phyloP scores from a whole-genome alignment of 2,113 vertebrate genomes.

The Ptyas mucosa region DNA sequence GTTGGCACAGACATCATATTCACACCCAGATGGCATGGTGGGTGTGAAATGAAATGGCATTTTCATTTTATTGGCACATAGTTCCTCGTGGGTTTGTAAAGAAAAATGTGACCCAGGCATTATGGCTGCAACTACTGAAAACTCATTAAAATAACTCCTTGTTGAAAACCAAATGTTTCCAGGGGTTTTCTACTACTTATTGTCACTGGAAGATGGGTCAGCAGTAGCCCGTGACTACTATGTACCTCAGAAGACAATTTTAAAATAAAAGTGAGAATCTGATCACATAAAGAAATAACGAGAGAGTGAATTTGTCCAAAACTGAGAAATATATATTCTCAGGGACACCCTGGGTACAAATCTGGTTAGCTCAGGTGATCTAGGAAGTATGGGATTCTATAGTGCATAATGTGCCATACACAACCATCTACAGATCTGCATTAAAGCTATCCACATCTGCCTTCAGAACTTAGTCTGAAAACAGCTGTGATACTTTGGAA shows the following conservation, averaged over 20 bases:
- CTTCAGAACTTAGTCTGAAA: not conserved
- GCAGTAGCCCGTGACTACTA: not conserved
- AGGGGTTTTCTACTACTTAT: not conserved
- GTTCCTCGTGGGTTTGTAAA: slow-evolving; percentile 64
- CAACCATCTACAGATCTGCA: not conserved
- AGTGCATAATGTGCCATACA: not conserved
- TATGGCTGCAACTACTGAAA: slow-evolving; percentile 46
- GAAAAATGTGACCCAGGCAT: slow-evolving; percentile 49
- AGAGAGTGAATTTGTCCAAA: not conserved
- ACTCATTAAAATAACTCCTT: slow-evolving; percentile 23
- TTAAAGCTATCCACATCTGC: not conserved
- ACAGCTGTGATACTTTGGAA: not conserved
- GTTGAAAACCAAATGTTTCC: slow-evolving; percentile 29
- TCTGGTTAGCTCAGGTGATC: not conserved
- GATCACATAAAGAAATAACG: not conserved
- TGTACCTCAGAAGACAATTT: not conserved
- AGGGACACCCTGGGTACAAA: not conserved
- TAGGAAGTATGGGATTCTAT: not conserved
- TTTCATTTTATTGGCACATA: slow-evolving; percentile 69
- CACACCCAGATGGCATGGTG: slow-evolving; percentile 65
- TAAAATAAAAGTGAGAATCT: not conserved
- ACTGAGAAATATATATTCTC: not conserved
- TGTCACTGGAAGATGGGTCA: not conserved
- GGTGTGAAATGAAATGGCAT: slow-evolving; percentile 35
- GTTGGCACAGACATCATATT: slow-evolving; percentile 67